Evolutionary conservation across 2,888 invertebrate species (phyloP).

Genomic region (Cylindroiulus punctatus): DNA sequence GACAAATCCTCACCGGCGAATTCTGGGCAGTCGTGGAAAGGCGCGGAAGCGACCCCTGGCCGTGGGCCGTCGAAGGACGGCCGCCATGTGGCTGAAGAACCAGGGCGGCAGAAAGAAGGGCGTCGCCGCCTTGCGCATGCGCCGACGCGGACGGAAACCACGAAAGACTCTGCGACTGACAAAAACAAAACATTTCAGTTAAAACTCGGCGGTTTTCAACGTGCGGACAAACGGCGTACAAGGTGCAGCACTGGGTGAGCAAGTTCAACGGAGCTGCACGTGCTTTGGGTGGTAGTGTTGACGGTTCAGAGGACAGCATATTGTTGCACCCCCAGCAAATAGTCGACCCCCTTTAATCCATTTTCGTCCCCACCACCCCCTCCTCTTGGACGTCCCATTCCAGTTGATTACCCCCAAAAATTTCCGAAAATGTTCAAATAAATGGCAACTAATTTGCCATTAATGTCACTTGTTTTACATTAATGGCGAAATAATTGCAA

Average conservation of each 20-base stretch:
- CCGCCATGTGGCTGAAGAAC: not conserved
- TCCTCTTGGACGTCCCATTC: too few relatives aligned
- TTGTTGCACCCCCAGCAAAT: too few relatives aligned
- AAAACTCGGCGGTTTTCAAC: not conserved
- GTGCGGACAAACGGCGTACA: too few relatives aligned
- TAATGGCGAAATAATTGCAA: too few relatives aligned
- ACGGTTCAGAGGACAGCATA: too few relatives aligned
- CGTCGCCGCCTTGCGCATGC: not conserved
- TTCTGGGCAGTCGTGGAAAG: not conserved
- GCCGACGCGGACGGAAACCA: not conserved
- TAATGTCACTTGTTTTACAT: too few relatives aligned
- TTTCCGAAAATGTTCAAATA: too few relatives aligned
- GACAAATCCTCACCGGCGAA: not conserved
- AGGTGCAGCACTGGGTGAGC: not conserved
- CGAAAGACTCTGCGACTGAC: constrained; percentile 7
- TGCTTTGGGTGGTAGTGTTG: not conserved
- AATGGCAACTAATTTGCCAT: too few relatives aligned
- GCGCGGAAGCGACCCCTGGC: not conserved
- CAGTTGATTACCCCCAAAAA: too few relatives aligned
- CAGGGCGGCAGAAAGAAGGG: constrained; percentile 9
- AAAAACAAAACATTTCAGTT: not conserved
- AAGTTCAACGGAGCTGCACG: not conserved
- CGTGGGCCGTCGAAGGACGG: not conserved
- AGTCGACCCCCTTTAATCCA: too few relatives aligned
- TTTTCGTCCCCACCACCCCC: too few relatives aligned